Base-by-base conservation (phyloP, 2,888 invertebrate species). In the Phania funesta region DNA sequence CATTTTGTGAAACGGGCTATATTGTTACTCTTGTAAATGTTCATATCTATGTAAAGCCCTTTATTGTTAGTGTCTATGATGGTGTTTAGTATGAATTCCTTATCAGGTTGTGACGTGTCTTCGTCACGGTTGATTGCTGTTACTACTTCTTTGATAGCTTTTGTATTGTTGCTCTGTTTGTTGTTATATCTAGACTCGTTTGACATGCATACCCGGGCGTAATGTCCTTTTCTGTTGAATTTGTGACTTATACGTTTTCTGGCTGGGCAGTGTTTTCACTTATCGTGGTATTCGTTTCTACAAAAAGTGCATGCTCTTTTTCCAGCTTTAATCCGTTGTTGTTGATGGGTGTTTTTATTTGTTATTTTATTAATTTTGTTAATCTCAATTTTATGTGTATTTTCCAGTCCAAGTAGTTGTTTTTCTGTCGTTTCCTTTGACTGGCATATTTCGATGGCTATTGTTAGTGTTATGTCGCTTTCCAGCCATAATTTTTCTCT, bases 141-240 rank as follows among this genome's bases (percentile, higher is more conserved):
- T 54, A 22, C 20, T 13, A 52, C 26, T 46, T 44, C 9, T 26
- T 68, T 54, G 2, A 62, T 16, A 1, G 5, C n/a, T 60, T 35
- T 35, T 35, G 35, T 7, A 35, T 13, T 67, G 9, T 18, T 64
- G 11, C n/a, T 32, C 2, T 7, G 26, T 41, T 54, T 68, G 18
- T 26, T 56, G 24, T 46, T 58, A 9, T 35, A 35, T 3, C 7
- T 60, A 4, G 4, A 18, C 38, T 16, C 50, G 11, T 71, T 13
- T 24, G 41, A 3, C 62, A 62, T 52, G 9, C 62, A 73, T n/a
- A 50, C 50, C 13, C 50, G 38, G 13, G 60, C 50, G 9, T 44
- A 73, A 22, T 62, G 52, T 16, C 73, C 50, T 26, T 8, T 73
- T 38, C 50, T 73, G 16, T 73, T 73, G 11, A 50, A 68, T 68